Percentiles rank a stretch among this genome's conserved stretches.
Conservation (phyloP, 2,113 vertebrate species). For the Rhipidura dahli region DNA sequence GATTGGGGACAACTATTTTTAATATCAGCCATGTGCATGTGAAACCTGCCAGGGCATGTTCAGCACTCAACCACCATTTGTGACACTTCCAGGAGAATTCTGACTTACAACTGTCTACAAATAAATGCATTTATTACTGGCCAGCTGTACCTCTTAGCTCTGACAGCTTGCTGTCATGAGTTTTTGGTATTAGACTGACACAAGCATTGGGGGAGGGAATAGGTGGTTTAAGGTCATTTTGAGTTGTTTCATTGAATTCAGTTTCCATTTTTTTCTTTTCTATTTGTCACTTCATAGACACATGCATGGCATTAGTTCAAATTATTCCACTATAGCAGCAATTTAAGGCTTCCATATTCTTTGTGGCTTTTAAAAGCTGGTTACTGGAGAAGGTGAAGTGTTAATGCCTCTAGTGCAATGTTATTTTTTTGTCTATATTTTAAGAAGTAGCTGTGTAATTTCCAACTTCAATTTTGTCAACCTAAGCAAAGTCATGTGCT, state of each 20-base stretch:
- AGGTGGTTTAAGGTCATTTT: neutral
- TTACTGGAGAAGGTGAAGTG: neutral
- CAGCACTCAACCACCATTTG: neutral
- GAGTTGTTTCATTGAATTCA: neutral
- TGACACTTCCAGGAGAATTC: neutral
- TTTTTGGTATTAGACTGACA: neutral
- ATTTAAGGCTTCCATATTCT: neutral
- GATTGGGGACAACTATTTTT: neutral
- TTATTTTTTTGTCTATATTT: neutral
- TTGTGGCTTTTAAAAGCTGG: neutral
- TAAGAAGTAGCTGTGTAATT: neutral
- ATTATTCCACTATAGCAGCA: neutral
- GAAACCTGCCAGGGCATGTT: neutral
- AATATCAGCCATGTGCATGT: neutral
- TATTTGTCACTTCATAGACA: neutral
- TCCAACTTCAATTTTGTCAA: neutral
- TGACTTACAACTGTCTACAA: neutral
- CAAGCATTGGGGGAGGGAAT: neutral
- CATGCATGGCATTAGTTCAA: neutral
- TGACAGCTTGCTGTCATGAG: neutral
- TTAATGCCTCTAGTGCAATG: rapidly evolving
- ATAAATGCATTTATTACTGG: neutral
- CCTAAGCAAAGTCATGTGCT: neutral
- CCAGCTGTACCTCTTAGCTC: neutral
- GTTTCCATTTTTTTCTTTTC: neutral